Conservation (phyloP, 2,113 vertebrate genomes). For the Hemiprocne comata region DNA sequence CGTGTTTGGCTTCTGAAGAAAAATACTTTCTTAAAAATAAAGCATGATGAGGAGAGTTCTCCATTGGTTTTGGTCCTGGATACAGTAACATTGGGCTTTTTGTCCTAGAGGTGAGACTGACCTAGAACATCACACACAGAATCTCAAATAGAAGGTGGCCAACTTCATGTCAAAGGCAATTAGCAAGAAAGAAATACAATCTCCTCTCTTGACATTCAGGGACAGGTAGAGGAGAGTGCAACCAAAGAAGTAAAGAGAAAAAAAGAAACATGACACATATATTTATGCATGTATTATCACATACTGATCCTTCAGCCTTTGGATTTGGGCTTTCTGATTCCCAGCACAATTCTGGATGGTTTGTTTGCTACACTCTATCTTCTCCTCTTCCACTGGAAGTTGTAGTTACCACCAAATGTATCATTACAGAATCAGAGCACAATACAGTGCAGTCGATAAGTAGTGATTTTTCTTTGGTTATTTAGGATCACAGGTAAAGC, state of each 20-base stretch:
- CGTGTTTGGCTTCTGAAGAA: not conserved
- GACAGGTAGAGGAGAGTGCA: conserved; percentile 41
- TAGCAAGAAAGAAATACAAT: conserved; percentile 19
- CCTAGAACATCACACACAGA: not conserved
- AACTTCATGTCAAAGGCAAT: conserved; percentile 43
- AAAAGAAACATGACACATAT: not conserved
- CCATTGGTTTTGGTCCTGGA: not conserved
- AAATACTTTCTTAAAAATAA: not conserved
- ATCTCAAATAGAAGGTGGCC: conserved; percentile 21
- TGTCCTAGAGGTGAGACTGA: conserved; percentile 13
- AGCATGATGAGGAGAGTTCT: not conserved
- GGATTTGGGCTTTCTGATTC: not conserved
- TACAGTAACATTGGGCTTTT: not conserved
- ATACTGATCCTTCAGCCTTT: not conserved
- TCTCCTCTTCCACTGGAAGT: not conserved
- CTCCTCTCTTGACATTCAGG: conserved; percentile 30
- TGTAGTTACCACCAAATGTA: not conserved
- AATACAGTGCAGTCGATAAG: accelerated
- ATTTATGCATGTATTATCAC: not conserved
- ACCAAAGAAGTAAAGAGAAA: not conserved
- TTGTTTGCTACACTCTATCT: not conserved
- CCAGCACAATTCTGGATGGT: not conserved
- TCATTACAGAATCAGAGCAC: not conserved
- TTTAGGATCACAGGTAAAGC: not conserved
- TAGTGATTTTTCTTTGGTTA: not conserved